A percentile compares a stretch with the other conserved stretches of the same genome.
Conservation (phyloP, 2,113 vertebrate genomes). For the Nycticryphes semicollaris region DNA sequence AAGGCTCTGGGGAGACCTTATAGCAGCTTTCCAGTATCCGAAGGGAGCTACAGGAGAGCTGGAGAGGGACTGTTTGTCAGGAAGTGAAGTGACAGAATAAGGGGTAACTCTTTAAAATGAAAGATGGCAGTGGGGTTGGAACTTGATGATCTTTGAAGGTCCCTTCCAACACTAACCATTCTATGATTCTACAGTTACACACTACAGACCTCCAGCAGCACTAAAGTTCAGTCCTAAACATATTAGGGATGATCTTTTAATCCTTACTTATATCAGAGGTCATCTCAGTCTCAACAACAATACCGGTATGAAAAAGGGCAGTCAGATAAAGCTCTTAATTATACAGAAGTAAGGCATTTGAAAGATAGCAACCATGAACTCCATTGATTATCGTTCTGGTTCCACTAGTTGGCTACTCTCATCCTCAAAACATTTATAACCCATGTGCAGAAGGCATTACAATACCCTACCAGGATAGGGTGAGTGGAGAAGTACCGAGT, state of each 20-base stretch:
- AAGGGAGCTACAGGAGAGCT: too few species aligned
- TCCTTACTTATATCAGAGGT: background rate
- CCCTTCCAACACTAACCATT: too few species aligned
- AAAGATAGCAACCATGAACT: background rate
- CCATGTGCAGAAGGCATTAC: background rate
- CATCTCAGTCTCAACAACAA: background rate
- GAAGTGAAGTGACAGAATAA: too few species aligned
- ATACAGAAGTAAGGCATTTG: background rate
- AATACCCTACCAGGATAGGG: background rate
- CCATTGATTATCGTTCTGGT: background rate
- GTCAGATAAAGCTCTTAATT: background rate
- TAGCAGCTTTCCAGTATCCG: too few species aligned
- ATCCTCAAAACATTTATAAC: background rate
- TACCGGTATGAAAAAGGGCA: background rate
- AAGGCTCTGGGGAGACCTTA: too few species aligned
- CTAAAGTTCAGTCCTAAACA: background rate
- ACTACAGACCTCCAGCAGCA: too few species aligned
- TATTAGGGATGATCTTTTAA: background rate
- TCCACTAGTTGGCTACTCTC: background rate
- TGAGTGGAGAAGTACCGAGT: background rate
- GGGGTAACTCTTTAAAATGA: too few species aligned
- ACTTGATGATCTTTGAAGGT: too few species aligned
- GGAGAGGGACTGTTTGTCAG: too few species aligned
- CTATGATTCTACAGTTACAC: background rate
- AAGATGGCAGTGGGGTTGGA: too few species aligned